Evolutionary conservation across 2,797 vertebrate species (phyloP), one percentile per base, ranked within the genome.

Genomic region (Onychomys leucogaster): DNA sequence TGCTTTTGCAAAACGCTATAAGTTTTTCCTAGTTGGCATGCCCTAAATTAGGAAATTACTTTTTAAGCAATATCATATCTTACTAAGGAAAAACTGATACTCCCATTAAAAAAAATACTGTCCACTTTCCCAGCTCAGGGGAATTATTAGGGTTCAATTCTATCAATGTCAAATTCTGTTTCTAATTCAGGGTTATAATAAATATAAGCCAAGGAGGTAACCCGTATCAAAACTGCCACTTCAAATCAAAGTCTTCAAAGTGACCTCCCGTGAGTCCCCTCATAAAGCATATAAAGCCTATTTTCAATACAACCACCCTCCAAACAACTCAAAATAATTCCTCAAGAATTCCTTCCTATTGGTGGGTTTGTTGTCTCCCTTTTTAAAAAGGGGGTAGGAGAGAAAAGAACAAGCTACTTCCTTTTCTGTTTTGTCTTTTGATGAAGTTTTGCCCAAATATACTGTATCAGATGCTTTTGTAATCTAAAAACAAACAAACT

Each of bases 181-280:
- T 87, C 59, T 9, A 77, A 86, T 59, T 86, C 57, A 83, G 59
- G 46, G 94, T 52, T 80, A 89, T 37, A 96, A 82, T 85, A 84
- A 89, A 37, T 78, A 13, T n/a, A 90, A 96, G 90, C 65, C n/a
- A 88, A 69, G 32, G 55, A 90, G 81, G 55, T 49, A 83, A 41
- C 49, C 89, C 75, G 87, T 90, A 96, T 89, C 91, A 95, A 96
- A 97, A 95, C 0, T 80, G 55, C 12, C 4, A 49, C 86, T 95
- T 96, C 75, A 90, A 78, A 96, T 7, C 27, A 32, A 75, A 94
- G 76, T 75, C 59, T 96, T 92, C 49, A 86, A 83, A 21, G 34
- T 89, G 61, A 17, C n/a, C 67, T 76, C 52, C 37, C 37, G 16
- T n/a, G 27, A 59, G 27, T 78, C 32, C 76, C 17, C 65, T 57